Evolutionary conservation across 2,797 vertebrate species (phyloP), one percentile per base, ranked within the genome.

Genomic region (Sebastes kiyomatsui): DNA sequence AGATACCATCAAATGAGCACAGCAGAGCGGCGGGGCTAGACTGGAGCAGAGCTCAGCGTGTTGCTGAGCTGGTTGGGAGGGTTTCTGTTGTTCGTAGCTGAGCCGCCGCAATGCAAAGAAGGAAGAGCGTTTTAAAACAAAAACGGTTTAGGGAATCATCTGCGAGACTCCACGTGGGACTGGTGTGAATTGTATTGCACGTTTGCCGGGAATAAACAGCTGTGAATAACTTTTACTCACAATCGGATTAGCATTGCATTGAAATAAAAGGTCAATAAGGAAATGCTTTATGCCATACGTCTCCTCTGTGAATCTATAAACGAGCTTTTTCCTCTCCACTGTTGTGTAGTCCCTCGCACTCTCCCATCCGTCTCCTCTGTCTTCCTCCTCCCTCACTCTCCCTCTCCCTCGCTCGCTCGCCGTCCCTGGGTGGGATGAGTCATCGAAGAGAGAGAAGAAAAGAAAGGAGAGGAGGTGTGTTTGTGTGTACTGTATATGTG

Each of bases 351-450:
- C 71, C 75, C 80, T 87, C 80, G 69, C 79, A 77, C 83, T 81
- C 78, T 79, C 73, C 79, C 73, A 72, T 83, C 81, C 73, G 28
- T 77, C 81, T 83, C 68, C 82, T 79, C 80, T 59, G 67, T 71
- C 72, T 59, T 46, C 73, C 82, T 75, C 77, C 86, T 71, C 84
- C 73, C 76, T 84, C 79, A 28, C 79, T 59, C 67, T 61, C 70
- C 56, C 70, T 80, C 80, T 83, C 81, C 62, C 82, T 90, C 80
- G 11, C 89, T 72, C 76, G 27, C 72, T 25, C 49, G 49, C 20
- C 74, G 86, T 93, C 92, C 91, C 92, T 89, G 86, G 90, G 92
- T 92, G 92, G 90, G 93, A 95, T 95, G 94, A 95, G 89, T 95
- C 94, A 95, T 92, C 89, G 74, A 90, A 87, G 87, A 83, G 87